These are phyloP conservation scores for Solenodon paradoxus DNA, from an alignment of 2,113 vertebrate species.

Conservation along the genomic window DNA sequence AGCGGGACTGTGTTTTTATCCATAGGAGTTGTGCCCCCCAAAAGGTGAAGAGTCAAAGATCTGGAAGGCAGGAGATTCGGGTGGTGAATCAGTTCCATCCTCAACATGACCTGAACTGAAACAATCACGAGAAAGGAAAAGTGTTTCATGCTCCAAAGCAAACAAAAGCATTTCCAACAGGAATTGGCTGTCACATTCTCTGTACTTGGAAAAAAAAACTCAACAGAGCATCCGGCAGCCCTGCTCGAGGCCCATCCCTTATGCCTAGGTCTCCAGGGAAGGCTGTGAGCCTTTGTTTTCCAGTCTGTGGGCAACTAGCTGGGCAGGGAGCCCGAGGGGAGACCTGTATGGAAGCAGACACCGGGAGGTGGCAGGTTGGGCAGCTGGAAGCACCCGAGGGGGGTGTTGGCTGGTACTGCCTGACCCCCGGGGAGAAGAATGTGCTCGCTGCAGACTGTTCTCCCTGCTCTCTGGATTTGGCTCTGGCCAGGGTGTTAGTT, in stretches of 20 bases:
- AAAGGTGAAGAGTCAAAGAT: conserved; percentile 35
- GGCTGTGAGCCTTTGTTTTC: conserved; percentile 70
- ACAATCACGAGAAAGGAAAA: conserved; percentile 76
- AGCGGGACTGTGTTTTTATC: not conserved
- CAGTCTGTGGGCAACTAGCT: conserved; percentile 61
- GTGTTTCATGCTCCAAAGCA: conserved; percentile 72
- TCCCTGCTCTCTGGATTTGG: not conserved
- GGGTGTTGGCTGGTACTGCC: not conserved
- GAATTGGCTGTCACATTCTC: conserved; percentile 76
- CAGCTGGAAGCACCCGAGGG: not conserved
- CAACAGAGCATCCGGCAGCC: conserved; percentile 67
- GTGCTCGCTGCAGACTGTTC: not conserved
- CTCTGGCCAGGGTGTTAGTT: not conserved
- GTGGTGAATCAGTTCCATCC: conserved; percentile 23
- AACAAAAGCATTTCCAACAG: conserved; percentile 76
- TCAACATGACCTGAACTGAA: conserved; percentile 55
- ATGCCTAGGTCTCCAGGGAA: conserved; percentile 72
- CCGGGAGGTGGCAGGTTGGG: not conserved
- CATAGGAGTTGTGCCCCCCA: not conserved
- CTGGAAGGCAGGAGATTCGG: conserved; percentile 32
- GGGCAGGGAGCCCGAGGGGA: conserved; percentile 59
- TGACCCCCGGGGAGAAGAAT: not conserved
- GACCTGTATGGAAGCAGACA: conserved; percentile 39
- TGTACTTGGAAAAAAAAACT: conserved; percentile 67
- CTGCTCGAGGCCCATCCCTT: conserved; percentile 70